Percentiles rank a stretch among this genome's conserved stretches.
Conservation (phyloP, 92 coral and sea anemone species). For the Heliopora coerulea region DNA sequence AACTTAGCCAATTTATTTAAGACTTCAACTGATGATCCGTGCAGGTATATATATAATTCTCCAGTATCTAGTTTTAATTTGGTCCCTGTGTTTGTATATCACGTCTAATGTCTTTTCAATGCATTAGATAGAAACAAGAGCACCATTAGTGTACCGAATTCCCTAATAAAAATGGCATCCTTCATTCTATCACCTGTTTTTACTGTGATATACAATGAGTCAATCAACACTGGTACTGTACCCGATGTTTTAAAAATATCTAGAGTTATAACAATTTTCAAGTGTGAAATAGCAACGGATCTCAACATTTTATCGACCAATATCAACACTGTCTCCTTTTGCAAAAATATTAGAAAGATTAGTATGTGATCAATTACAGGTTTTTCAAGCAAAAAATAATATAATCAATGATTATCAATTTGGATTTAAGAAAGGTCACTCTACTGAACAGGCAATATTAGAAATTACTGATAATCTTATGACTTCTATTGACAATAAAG, state of each 20-base stretch:
- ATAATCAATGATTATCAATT: conserved; percentile 51
- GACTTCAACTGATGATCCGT: neutral
- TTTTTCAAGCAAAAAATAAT: conserved; percentile 41
- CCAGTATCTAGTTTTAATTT: conserved; percentile 45
- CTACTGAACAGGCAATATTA: conserved; percentile 53
- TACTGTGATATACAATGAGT: conserved; percentile 49
- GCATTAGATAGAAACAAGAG: conserved; percentile 44
- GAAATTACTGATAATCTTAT: conserved; percentile 50
- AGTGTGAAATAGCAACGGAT: conserved; percentile 46
- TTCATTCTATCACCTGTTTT: conserved; percentile 35
- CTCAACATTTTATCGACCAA: conserved; percentile 29
- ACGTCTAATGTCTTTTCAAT: conserved; percentile 42
- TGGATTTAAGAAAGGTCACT: conserved; percentile 57
- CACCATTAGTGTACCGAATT: conserved; percentile 28
- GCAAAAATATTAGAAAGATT: conserved; percentile 51
- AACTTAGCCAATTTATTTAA: conserved; percentile 31
- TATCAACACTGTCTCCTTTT: conserved; percentile 49
- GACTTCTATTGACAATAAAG: conserved; percentile 53
- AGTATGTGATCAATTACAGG: conserved; percentile 41
- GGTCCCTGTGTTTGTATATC: conserved; percentile 44
- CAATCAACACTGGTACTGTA: conserved; percentile 53
- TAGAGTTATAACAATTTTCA: conserved; percentile 15
- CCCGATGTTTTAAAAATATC: conserved; percentile 48
- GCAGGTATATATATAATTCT: conserved; percentile 31
- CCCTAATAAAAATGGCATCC: conserved; percentile 27